Evolutionary conservation across 2,888 invertebrate genomes (phyloP), one percentile per base, ranked within the genome.

Genomic region (Drosophila barbarae): DNA sequence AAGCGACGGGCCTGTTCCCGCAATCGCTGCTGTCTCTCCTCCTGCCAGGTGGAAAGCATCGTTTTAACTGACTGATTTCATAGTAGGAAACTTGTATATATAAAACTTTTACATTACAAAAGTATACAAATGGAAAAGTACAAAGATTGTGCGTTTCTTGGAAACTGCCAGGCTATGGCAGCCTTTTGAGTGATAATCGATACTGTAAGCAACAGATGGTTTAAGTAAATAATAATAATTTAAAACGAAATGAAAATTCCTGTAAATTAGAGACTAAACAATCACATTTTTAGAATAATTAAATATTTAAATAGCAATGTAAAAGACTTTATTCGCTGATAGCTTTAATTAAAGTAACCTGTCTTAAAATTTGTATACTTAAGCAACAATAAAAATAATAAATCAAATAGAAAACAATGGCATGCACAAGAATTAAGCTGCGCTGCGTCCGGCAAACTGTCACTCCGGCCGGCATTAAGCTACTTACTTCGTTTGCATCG

Each of bases 1-100:
- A 98, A 91, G 84, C 94, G 93, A 76, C 97, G 92, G 64, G 98
- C 98, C 87, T 97, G 91, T 88, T 98, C 98, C 8, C 96, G 91
- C 73, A 98, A 89, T 87, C 95, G 94, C 63, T 93, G 93, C 87
- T 97, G 96, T 78, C 97, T 92, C 86, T 97, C 97, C 85, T 96
- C 95, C 88, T 97, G 66, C 10, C 63, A 32, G 68, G 39, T 5
- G 12, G n/a, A 44, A 65, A 15, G 15, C 30, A 68, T 32, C 2
- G 21, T 18, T 12, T 34, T 1, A 47, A 46, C 21, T 46, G 10
- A 36, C 18, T 36, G 10, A 9, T 42, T n/a, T 15, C 7, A 28
- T 13, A 34, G 10, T 6, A 21, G n/a, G 18, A 0, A 8, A 10
- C 5, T 23, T 30, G 3, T 18, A 15, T 10, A 21, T 21, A 12